Evolutionary conservation across 1,140 invertebrate genomes (phyloP).

Genomic region (Nephila pilipes): DNA sequence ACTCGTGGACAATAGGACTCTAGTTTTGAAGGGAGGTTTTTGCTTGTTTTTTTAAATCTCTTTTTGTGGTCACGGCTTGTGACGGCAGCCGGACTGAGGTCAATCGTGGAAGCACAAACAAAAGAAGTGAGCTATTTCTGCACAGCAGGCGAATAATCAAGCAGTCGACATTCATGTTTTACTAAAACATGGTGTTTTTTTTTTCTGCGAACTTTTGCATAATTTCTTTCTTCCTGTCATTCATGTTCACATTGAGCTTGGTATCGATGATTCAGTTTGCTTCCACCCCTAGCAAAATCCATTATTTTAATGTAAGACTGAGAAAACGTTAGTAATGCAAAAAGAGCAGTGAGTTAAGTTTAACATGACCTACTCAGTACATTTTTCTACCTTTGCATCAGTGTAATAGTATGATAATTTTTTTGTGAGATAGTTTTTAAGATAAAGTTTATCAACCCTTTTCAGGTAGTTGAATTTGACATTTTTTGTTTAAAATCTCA

Average conservation of each 20-base stretch:
- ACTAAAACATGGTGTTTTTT: no score
- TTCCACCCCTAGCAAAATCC: no score
- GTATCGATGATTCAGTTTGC: background rate
- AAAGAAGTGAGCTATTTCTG: slow-evolving; percentile 36
- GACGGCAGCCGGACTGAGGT: background rate
- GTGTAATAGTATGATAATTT: no score
- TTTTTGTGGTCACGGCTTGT: slow-evolving; percentile 55
- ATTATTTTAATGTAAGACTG: no score
- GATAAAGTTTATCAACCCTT: no score
- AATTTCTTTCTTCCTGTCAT: background rate
- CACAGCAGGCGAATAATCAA: background rate
- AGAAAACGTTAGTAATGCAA: no score
- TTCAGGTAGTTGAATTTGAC: no score
- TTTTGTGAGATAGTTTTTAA: no score
- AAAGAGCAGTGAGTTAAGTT: no score
- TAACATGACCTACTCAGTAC: no score
- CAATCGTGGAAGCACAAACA: slow-evolving; percentile 44
- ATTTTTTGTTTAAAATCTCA: no score
- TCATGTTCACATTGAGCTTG: background rate
- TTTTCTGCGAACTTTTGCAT: background rate
- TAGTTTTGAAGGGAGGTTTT: slow-evolving; percentile 16
- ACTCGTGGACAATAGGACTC: slow-evolving; percentile 50
- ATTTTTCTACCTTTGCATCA: no score
- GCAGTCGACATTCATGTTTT: background rate
- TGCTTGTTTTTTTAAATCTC: background rate